Evolutionary conservation across 2,113 vertebrate species (phyloP).

Genomic region (Oreochromis tanganicae): DNA sequence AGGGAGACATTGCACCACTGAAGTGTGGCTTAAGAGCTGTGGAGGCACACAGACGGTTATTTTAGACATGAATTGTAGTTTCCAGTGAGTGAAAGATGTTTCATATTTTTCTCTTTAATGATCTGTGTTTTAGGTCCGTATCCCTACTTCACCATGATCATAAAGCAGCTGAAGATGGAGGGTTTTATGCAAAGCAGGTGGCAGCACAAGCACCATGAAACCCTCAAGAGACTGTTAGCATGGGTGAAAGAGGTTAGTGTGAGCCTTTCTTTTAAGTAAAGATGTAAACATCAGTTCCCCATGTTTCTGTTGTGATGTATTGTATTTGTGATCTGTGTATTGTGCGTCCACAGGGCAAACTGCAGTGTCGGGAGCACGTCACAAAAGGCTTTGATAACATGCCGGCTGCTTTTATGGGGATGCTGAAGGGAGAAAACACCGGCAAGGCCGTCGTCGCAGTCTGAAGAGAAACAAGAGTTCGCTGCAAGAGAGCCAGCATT

Average conservation of each 20-base stretch:
- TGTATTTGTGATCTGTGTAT: background rate
- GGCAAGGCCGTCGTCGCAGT: constrained; percentile 82
- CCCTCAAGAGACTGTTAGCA: constrained; percentile 73
- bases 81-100: background rate
- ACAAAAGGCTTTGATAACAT: constrained; percentile 86
- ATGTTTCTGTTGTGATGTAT: background rate
- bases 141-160: constrained; percentile 63
- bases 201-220: constrained; percentile 69
- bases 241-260: constrained; percentile 81
- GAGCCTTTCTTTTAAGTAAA: background rate
- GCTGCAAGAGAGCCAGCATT: background rate
- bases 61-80: background rate
- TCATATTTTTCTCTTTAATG: background rate
- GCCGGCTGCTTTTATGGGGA: constrained; percentile 82
- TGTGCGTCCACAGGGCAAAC: constrained; percentile 73
- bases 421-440: constrained; percentile 81
- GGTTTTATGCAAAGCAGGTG: constrained; percentile 75
- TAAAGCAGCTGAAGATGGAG: constrained; percentile 79
- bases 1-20: background rate
- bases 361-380: constrained; percentile 75
- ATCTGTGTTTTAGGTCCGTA: constrained; percentile 67
- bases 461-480: constrained; percentile 42
- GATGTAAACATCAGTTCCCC: accelerated
- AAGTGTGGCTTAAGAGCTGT: background rate
- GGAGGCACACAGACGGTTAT: background rate